Evolutionary conservation across 2,888 invertebrate species (phyloP).

Genomic region (Drosophila infuscata): DNA sequence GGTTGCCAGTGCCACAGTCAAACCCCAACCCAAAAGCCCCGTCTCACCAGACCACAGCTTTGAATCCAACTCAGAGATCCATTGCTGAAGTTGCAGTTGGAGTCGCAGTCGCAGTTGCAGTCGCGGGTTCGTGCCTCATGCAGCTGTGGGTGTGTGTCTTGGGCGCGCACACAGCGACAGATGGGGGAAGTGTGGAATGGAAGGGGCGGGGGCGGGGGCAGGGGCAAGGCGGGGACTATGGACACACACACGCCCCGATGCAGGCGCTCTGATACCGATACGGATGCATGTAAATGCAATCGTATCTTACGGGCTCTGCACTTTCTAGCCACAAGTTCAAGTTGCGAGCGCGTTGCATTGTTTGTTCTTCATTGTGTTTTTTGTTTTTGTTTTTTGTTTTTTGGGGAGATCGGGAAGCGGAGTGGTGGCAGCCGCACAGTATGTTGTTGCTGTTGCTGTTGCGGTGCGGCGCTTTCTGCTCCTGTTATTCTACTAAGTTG

Average conservation of each 20-base stretch:
- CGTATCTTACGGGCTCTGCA: conserved; percentile 82
- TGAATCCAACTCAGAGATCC: conserved; percentile 21
- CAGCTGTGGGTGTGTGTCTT: conserved; percentile 77
- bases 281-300: conserved; percentile 82
- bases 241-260: conserved; percentile 74
- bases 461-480: conserved; percentile 80
- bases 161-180: conserved; percentile 57
- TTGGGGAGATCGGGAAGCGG: neutral
- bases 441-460: conserved; percentile 42
- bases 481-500: conserved; percentile 84
- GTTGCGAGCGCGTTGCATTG: conserved; percentile 77
- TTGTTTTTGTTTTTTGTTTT: conserved; percentile 14
- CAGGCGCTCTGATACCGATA: conserved; percentile 77
- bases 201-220: neutral
- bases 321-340: conserved; percentile 80
- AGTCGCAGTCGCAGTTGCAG: neutral
- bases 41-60: conserved; percentile 5
- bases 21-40: conserved; percentile 17
- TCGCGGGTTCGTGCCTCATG: conserved; percentile 67
- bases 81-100: conserved; percentile 6
- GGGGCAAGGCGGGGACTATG: neutral
- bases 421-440: conserved; percentile 27
- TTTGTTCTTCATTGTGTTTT: conserved; percentile 76
- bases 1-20: conserved; percentile 57
- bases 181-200: conserved; percentile 4